phyloP scores from a whole-genome alignment of 2,888 invertebrate genomes.

The Pollenia griseotomentosa region DNA sequence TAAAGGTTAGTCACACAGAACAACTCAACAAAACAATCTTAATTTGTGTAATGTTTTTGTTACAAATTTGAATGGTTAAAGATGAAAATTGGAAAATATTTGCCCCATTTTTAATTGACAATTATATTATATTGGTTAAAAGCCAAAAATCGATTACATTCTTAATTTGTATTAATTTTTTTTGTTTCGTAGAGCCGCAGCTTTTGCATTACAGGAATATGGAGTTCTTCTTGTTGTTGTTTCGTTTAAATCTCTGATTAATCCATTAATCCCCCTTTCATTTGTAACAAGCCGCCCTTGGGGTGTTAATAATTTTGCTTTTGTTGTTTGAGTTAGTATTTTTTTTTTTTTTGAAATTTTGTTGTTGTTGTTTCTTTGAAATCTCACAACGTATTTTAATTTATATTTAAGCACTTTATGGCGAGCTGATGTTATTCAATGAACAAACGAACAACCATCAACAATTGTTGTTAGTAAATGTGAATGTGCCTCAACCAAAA shows the following conservation, averaged over 20 bases:
- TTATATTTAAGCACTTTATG: constrained; percentile 72
- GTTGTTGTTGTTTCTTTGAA: constrained; percentile 44
- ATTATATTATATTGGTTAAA: constrained; percentile 20
- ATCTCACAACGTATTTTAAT: constrained; percentile 67
- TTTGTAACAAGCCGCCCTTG: constrained; percentile 68
- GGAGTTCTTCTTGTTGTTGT: constrained; percentile 1
- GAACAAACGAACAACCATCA: constrained; percentile 44
- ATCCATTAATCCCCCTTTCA: constrained; percentile 70
- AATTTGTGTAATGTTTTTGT: constrained; percentile 1
- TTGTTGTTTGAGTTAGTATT: constrained; percentile 2
- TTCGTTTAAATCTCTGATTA: constrained; percentile 69
- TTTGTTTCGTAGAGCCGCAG: background rate
- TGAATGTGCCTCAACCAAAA: constrained; percentile 14
- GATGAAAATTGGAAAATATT: background rate
- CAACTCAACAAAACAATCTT: constrained; percentile 2
- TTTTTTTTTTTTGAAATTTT: background rate
- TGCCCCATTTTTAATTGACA: constrained; percentile 32
- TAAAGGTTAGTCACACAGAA: constrained; percentile 29
- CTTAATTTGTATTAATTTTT: background rate
- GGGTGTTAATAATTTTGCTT: constrained; percentile 68
- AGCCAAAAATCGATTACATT: constrained; percentile 25
- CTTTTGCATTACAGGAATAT: background rate
- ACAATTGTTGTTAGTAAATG: constrained; percentile 14
- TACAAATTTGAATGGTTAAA: background rate
- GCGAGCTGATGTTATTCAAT: constrained; percentile 61